phyloP scores from a whole-genome alignment of 53 echinoderm and acorn worm genomes.

The Patiria pectinifera region DNA sequence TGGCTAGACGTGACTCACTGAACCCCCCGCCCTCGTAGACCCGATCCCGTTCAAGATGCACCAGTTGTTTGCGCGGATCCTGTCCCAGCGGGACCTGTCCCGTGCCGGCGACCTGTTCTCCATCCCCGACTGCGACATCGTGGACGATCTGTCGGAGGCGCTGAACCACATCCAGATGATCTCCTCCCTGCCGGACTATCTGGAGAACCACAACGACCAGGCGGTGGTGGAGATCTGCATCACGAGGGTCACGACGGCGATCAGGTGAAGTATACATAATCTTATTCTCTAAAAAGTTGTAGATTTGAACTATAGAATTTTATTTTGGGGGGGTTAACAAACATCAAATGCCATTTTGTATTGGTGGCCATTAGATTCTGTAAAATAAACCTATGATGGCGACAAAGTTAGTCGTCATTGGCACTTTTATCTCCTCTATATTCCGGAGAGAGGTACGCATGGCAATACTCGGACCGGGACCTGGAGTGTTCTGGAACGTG shows the following conservation, averaged over 20 bases:
- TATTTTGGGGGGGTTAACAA: too few species aligned
- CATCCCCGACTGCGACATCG: slow-evolving; percentile 82
- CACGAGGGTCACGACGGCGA: slow-evolving; percentile 93
- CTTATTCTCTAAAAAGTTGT: too few species aligned
- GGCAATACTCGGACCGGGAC: too few species aligned
- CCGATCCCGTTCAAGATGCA: slow-evolving; percentile 72
- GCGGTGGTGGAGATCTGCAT: slow-evolving; percentile 98
- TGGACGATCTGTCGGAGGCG: slow-evolving; percentile 88
- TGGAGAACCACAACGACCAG: slow-evolving; percentile 92
- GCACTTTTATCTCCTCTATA: too few species aligned
- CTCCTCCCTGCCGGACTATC: slow-evolving; percentile 82
- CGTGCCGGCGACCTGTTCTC: slow-evolving; percentile 96
- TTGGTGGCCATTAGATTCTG: too few species aligned
- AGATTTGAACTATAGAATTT: too few species aligned
- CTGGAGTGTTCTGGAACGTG: too few species aligned
- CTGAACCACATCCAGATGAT: slow-evolving; percentile 85
- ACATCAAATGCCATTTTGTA: too few species aligned
- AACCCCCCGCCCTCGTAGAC: background rate
- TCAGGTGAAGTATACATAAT: slow-evolving; percentile 63
- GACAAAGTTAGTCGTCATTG: too few species aligned
- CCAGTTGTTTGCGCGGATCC: slow-evolving; percentile 84
- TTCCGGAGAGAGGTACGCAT: too few species aligned
- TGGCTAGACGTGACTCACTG: background rate
- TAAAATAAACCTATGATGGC: too few species aligned
- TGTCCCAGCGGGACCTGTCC: slow-evolving; percentile 87